Base-by-base conservation (phyloP, 2,113 vertebrate genomes). In the Ciconia stormi region DNA sequence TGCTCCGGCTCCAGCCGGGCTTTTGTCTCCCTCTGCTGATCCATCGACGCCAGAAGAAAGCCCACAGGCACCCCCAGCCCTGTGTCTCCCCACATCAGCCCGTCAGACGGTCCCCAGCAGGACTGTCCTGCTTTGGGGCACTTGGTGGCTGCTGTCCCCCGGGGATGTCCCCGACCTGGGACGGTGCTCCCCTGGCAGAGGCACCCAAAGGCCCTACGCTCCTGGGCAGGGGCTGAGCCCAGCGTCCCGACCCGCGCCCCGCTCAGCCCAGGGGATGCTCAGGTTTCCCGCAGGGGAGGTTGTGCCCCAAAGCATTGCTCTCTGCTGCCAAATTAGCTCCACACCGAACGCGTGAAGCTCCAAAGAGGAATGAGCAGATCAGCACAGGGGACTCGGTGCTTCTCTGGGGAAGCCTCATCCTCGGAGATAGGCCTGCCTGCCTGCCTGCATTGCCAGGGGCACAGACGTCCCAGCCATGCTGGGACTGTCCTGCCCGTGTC, bases 1-100 rank as follows among this genome's bases (percentile, higher is more conserved):
- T 72, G 87, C 61, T 96, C 77, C 3, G 0, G 38, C 83, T 94
- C 95, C 96, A 89, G 77, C 70, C 0, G 2, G 58, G 90, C 93
- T 91, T 97, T 96, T 96, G 92, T 96, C 96, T 97, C 96, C 96
- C 95, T 97, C 96, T 97, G 95, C 95, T 96, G 96, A 93, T 94
- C 53, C 93, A 26, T 0, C 18, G 2, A 38, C 2, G 2, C 38
- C 73, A 70, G 78, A 49, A 72, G 55, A 73, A 70, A 84, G 44
- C 62, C 67, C 32, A 32, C 2, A 8, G 56, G 38, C 34, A 79
- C 30, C 8, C 67, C 23, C 40, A 82, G 50, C 8, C 38, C n/a
- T 9, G 12, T 2, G 0, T 17, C 44, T 55, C 69, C 69, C 55
- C n/a, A 69, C 0, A 79, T 56, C 40, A 42, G 34, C 56, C n/a